These are phyloP conservation scores for Zaprionus inermis DNA, from an alignment of 1,140 invertebrate species.

Conservation along the genomic window DNA sequence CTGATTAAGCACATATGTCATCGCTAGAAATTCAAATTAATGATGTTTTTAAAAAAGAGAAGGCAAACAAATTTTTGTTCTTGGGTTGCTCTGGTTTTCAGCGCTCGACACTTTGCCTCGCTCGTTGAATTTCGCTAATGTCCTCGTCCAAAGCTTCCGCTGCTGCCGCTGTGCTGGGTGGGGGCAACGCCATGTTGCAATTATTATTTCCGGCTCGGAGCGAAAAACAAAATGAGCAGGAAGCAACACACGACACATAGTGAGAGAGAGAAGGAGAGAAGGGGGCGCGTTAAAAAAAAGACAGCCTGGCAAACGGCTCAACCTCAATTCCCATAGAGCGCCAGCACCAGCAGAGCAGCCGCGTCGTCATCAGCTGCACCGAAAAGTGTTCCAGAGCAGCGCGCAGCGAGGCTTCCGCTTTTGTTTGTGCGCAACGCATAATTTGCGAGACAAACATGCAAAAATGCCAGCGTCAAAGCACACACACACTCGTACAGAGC, in stretches of 20 bases:
- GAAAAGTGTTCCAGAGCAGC: slow-evolving; percentile 52
- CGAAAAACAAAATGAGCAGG: slow-evolving; percentile 80
- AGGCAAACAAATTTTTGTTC: not conserved
- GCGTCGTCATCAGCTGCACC: slow-evolving; percentile 47
- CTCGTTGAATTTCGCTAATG: slow-evolving; percentile 64
- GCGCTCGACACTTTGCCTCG: slow-evolving; percentile 63
- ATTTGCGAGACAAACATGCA: slow-evolving; percentile 81
- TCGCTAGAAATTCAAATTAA: not conserved
- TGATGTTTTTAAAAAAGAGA: not conserved
- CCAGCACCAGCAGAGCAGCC: slow-evolving; percentile 15
- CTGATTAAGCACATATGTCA: not conserved
- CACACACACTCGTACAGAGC: slow-evolving; percentile 35
- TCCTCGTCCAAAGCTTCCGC: slow-evolving; percentile 47
- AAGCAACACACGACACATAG: slow-evolving; percentile 61
- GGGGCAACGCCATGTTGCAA: slow-evolving; percentile 74
- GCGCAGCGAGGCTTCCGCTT: slow-evolving; percentile 63
- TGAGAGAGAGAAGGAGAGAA: not conserved
- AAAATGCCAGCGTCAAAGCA: slow-evolving; percentile 76
- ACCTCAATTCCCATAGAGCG: slow-evolving; percentile 6
- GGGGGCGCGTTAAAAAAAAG: slow-evolving; percentile 48
- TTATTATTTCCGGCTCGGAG: slow-evolving; percentile 80
- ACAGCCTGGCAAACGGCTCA: slow-evolving; percentile 1
- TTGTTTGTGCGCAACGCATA: slow-evolving; percentile 80
- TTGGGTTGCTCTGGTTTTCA: slow-evolving; percentile 34
- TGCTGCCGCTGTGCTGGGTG: slow-evolving; percentile 35